These are phyloP conservation scores for Typhlichthys eigenmanni DNA, from an alignment of 2,797 vertebrate genomes.

Conservation along the genomic window DNA sequence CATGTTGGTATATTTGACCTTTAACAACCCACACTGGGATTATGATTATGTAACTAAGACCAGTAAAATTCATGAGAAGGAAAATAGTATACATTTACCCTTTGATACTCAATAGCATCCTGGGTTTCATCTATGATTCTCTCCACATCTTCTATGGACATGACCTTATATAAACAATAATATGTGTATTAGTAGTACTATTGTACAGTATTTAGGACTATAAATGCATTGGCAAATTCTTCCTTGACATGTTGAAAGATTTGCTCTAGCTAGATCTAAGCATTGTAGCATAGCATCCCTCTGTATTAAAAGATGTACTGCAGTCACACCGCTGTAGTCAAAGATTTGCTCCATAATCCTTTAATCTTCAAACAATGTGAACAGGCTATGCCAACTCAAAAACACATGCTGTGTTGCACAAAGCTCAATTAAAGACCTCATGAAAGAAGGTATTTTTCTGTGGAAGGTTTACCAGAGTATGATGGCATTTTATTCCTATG, in stretches of 20 bases:
- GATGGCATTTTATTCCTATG: not conserved
- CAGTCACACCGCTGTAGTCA: constrained; percentile 48
- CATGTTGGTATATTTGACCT: not conserved
- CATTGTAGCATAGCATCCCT: constrained; percentile 6
- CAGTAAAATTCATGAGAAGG: not conserved
- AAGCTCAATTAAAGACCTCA: constrained; percentile 25
- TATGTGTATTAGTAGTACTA: too few species aligned
- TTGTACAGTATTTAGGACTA: constrained; percentile 1
- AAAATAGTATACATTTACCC: constrained; percentile 68
- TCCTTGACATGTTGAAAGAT: constrained; percentile 8
- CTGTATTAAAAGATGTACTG: constrained; percentile 43
- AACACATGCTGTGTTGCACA: constrained; percentile 27
- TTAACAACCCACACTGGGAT: not conserved
- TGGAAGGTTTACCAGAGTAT: constrained; percentile 25
- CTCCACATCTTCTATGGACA: constrained; percentile 95
- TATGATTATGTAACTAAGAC: not conserved
- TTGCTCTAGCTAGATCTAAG: constrained; percentile 28
- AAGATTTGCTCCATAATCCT: constrained; percentile 68
- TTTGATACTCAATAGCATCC: constrained; percentile 91
- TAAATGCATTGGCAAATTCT: constrained; percentile 12
- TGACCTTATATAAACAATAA: constrained; percentile 76
- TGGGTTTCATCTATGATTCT: constrained; percentile 93
- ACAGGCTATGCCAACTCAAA: constrained; percentile 53
- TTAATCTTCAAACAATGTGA: constrained; percentile 73
- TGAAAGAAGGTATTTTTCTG: constrained; percentile 36